Percentiles rank a stretch among this genome's conserved stretches.
Conservation (phyloP, 2,797 vertebrate genomes). For the Phalanger gymnotis region DNA sequence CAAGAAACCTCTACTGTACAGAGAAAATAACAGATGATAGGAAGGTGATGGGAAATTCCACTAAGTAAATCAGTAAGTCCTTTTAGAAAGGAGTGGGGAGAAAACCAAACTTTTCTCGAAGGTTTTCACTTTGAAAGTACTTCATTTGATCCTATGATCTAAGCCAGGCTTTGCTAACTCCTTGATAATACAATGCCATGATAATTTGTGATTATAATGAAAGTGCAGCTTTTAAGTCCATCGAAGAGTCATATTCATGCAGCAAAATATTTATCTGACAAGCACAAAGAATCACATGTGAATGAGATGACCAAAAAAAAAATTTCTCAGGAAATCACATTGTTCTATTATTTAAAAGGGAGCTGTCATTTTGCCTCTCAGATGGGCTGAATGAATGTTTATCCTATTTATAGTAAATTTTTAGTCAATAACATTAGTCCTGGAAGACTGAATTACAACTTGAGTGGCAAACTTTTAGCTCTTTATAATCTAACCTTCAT, state of each 20-base stretch:
- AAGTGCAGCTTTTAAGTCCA: not conserved
- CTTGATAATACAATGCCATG: constrained; percentile 40
- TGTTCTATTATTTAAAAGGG: constrained; percentile 38
- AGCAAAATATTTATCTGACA: constrained; percentile 3
- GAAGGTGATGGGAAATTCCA: constrained; percentile 9
- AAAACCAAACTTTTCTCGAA: not conserved
- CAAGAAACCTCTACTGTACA: not conserved
- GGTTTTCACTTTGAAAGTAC: not conserved
- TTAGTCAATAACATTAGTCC: constrained; percentile 36
- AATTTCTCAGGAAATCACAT: not conserved
- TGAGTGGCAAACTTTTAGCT: not conserved
- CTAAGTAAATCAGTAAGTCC: not conserved
- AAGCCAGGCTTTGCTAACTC: not conserved
- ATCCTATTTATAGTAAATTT: not conserved
- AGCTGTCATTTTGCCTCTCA: constrained; percentile 23
- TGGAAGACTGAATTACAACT: constrained; percentile 11
- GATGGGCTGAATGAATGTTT: constrained; percentile 50
- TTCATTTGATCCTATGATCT: constrained; percentile 27
- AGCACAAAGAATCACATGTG: not conserved
- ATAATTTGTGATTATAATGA: constrained; percentile 16
- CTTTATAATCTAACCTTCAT: constrained; percentile 11
- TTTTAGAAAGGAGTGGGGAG: constrained; percentile 9
- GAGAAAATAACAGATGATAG: constrained; percentile 13
- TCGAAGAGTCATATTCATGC: constrained; percentile 2
- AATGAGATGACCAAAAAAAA: constrained; percentile 15